Evolutionary conservation across 2,113 vertebrate genomes (phyloP).

Genomic region (Cyanoramphus novaezelandiae): DNA sequence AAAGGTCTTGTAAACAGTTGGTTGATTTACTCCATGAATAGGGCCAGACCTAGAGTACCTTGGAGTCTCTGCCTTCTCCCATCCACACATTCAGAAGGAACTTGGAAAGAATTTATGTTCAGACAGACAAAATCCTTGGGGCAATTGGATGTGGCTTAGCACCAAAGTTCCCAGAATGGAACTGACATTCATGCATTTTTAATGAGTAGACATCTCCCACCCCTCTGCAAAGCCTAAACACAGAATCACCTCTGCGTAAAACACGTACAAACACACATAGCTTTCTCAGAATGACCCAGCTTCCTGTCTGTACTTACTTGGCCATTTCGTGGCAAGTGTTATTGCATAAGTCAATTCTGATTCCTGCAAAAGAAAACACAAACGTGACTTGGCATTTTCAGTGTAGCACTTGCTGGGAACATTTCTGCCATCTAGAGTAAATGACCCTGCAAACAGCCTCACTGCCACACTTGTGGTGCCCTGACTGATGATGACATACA

Average conservation of each 20-base stretch:
- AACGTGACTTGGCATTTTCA: not conserved
- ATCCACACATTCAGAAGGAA: not conserved
- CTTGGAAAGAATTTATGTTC: not conserved
- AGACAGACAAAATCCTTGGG: not conserved
- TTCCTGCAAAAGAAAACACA: conserved; percentile 72
- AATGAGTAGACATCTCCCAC: not conserved
- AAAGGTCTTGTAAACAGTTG: not conserved
- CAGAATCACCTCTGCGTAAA: not conserved
- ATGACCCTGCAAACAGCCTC: not conserved
- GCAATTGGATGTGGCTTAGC: not conserved
- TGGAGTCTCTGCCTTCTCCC: not conserved
- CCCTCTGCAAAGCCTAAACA: not conserved
- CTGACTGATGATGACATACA: not conserved
- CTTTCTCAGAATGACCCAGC: not conserved
- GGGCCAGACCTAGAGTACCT: not conserved
- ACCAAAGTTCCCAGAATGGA: not conserved
- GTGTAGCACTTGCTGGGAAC: not conserved
- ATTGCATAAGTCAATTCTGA: conserved; percentile 80
- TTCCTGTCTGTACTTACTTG: conserved; percentile 80
- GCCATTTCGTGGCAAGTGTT: conserved; percentile 84
- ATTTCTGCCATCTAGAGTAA: not conserved
- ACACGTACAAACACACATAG: not conserved
- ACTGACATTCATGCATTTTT: not conserved
- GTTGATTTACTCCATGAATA: not conserved
- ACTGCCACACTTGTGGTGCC: not conserved